These are phyloP conservation scores for Oncopodura yosiiana DNA, from an alignment of 1,140 invertebrate genomes.

Conservation along the genomic window DNA sequence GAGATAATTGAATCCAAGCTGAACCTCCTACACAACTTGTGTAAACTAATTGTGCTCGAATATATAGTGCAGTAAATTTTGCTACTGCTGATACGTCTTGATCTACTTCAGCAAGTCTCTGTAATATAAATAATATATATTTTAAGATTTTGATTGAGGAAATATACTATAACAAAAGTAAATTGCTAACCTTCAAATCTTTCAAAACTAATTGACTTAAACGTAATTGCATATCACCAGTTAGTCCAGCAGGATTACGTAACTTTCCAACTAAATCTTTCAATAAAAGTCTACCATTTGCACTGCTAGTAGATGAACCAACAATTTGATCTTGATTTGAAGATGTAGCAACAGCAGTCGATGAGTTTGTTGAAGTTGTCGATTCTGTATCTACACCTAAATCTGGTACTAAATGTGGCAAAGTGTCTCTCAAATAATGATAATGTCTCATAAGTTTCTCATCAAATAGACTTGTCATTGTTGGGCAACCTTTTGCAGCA, in stretches of 20 bases:
- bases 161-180: background rate
- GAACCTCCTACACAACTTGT: conserved; percentile 23
- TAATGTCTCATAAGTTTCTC: conserved; percentile 87
- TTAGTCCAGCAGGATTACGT: conserved; percentile 24
- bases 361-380: background rate
- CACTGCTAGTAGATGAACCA: background rate
- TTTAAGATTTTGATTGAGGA: background rate
- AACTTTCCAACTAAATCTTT: conserved; percentile 29
- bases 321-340: background rate
- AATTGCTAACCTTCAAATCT: conserved; percentile 30
- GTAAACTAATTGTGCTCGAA: conserved; percentile 39
- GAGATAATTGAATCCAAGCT: conserved; percentile 26
- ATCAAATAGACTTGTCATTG: conserved; percentile 84
- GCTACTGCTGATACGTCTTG: conserved; percentile 67
- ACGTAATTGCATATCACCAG: conserved; percentile 18
- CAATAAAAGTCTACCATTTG: conserved; percentile 24
- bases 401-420: conserved; percentile 81
- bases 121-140: conserved; percentile 28
- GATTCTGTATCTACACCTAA: conserved; percentile 50
- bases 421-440: conserved; percentile 82
- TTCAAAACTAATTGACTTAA: conserved; percentile 30
- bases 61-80: conserved; percentile 72
- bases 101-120: conserved; percentile 73
- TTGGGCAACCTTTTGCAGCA: conserved; percentile 77
- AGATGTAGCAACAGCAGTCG: background rate